Percentiles rank a stretch among this genome's conserved stretches.
These are phyloP conservation scores for Lathronympha strigana DNA, from an alignment of 2,888 invertebrate genomes.

Conservation along the genomic window DNA sequence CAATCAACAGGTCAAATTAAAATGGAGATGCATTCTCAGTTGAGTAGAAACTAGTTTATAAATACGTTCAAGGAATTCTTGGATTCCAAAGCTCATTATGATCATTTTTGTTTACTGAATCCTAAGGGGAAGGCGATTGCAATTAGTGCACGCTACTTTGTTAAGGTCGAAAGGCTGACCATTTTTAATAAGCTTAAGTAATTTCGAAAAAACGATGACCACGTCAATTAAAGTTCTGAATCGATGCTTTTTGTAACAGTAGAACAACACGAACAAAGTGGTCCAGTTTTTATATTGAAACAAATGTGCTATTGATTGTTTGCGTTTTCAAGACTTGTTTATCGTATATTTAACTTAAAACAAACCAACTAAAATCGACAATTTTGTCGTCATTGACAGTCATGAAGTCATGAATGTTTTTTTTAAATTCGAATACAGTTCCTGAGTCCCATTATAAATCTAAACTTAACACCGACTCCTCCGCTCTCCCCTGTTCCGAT, in stretches of 20 bases:
- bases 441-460: background rate
- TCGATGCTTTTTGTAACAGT: background rate
- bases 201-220: background rate
- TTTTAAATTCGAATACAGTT: background rate
- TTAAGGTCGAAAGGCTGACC: constrained; percentile 31
- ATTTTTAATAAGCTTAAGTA: constrained; percentile 4
- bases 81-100: constrained; percentile 36
- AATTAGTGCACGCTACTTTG: constrained; percentile 32
- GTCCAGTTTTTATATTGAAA: background rate
- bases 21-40: background rate
- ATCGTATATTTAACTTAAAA: no score
- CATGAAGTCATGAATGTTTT: no score
- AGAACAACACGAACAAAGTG: background rate
- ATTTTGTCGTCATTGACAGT: background rate
- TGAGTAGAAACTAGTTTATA: background rate
- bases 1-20: background rate
- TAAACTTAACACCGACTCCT: constrained; percentile 58
- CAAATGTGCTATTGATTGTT: background rate
- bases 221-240: background rate
- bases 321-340: background rate
- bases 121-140: constrained; percentile 14
- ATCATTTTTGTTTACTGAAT: constrained; percentile 27
- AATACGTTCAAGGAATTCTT: constrained; percentile 23
- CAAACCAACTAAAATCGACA: no score
- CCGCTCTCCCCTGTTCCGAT: constrained; percentile 54